Base-by-base conservation (phyloP, 2,113 vertebrate genomes). In the Sceloporus tristichus region DNA sequence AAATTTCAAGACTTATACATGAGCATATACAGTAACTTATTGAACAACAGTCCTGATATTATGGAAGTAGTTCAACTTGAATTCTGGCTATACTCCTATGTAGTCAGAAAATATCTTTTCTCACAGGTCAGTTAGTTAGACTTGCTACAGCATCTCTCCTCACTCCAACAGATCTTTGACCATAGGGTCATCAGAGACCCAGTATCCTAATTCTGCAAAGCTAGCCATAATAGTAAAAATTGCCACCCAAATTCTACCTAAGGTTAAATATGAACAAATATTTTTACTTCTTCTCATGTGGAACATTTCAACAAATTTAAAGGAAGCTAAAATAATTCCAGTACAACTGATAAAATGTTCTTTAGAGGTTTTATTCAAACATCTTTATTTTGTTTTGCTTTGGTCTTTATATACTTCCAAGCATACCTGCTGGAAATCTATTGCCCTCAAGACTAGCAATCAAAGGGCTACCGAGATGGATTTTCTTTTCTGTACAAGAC, bases 381-480 rank as follows among this genome's bases (percentile, higher is more conserved):
- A 42, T 9, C 40, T 48, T 42, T 42, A 77, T 38, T 48, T 77
- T 48, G 5, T 76, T 76, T 62, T 62, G 11, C 11, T 62, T 62
- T 59, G 5, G 48, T 48, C 16, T 75, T 76, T 16, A 76, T 76
- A 76, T 23, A 42, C 38, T 10, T 76, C 21, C 27, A 71, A n/a
- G 48, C 82, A 42, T 10, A n/a, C 42, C 81, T 48, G 40, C 42
- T 34, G 29, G 42, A 83, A 83, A 83, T 71, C 4, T 53, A 9
- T 71, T 71, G 18, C 16, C 48, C 68, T 83, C 42, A 83, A 70
- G 25, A 83, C 65, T 71, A 82, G 62, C 66, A 83, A 83, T n/a
- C 27, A 48, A 83, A n/a, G 27, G 42, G 82, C 29, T 34, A 83
- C 25, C 42, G n/a, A 18, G 48, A 34, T 71, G n/a, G 27, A 71